A percentile compares a stretch with the other conserved stretches of the same genome.
These are phyloP conservation scores for Monopis laevigella DNA, from an alignment of 2,888 invertebrate genomes.

Conservation along the genomic window DNA sequence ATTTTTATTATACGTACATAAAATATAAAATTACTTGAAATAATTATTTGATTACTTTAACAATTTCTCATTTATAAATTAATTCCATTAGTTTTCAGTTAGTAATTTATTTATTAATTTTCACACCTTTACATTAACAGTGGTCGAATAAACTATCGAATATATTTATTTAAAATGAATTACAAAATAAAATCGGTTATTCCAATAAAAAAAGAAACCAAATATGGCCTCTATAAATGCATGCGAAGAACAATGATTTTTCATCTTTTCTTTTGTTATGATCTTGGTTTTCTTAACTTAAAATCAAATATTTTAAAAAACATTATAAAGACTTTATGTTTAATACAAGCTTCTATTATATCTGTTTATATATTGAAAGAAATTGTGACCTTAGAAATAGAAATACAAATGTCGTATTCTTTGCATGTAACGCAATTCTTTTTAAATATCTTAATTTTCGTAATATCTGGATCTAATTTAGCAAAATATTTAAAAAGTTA, in stretches of 20 bases:
- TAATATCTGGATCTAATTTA: neutral
- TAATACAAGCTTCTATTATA: neutral
- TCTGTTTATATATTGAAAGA: neutral
- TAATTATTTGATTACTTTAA: no score
- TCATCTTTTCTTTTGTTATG: constrained; percentile 4
- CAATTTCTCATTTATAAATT: no score
- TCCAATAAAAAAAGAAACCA: neutral
- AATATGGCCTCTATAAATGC: neutral
- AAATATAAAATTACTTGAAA: no score
- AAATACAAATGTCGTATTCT: neutral
- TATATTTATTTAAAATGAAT: no score
- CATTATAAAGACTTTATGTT: neutral
- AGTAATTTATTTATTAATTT: no score
- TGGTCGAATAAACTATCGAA: no score
- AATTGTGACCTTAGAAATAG: neutral
- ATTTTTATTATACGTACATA: no score
- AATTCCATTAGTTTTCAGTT: no score
- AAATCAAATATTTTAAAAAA: constrained; percentile 1
- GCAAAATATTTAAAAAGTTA: neutral
- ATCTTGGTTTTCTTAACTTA: neutral
- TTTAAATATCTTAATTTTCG: neutral
- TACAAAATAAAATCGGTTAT: no score
- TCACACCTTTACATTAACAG: no score
- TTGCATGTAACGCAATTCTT: neutral
- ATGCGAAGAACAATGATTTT: constrained; percentile 2